Conservation (phyloP, 2,888 invertebrate species). For the Cataglyphis altisquamis region DNA sequence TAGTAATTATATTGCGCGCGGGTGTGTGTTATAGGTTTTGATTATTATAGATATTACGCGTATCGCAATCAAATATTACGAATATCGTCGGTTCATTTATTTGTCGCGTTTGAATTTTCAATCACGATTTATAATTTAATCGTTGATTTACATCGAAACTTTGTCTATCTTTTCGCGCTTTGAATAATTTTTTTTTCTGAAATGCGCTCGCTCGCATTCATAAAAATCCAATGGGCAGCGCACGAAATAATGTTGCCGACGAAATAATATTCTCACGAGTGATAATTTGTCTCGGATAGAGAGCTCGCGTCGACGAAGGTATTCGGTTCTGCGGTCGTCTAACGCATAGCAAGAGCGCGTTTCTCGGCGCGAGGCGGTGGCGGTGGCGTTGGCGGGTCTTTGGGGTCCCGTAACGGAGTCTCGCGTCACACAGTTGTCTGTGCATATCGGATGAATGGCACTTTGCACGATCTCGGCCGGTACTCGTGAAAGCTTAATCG, state of each 20-base stretch:
- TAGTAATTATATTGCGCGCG: too few species aligned
- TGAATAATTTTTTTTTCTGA: too few species aligned
- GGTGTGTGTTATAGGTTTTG: too few species aligned
- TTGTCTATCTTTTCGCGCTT: too few species aligned
- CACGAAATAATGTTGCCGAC: not conserved
- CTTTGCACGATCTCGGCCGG: conserved; percentile 75
- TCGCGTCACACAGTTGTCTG: conserved; percentile 84
- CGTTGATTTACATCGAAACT: too few species aligned
- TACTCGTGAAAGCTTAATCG: conserved; percentile 83
- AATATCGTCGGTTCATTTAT: too few species aligned
- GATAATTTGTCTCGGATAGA: conserved; percentile 45
- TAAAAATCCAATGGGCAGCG: conserved; percentile 40
- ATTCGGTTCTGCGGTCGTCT: conserved; percentile 66
- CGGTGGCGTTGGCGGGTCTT: conserved; percentile 26
- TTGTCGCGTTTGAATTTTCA: too few species aligned
- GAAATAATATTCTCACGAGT: conserved; percentile 56
- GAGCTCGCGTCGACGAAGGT: conserved; percentile 33
- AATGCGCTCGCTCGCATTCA: not conserved
- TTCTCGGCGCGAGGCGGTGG: conserved; percentile 16
- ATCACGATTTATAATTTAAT: too few species aligned
- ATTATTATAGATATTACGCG: too few species aligned
- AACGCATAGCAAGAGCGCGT: conserved; percentile 73
- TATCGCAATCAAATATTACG: too few species aligned
- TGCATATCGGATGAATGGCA: conserved; percentile 81
- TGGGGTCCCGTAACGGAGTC: conserved; percentile 80